Conservation (phyloP, 2,797 vertebrate genomes). For the Megalops cyprinoides region DNA sequence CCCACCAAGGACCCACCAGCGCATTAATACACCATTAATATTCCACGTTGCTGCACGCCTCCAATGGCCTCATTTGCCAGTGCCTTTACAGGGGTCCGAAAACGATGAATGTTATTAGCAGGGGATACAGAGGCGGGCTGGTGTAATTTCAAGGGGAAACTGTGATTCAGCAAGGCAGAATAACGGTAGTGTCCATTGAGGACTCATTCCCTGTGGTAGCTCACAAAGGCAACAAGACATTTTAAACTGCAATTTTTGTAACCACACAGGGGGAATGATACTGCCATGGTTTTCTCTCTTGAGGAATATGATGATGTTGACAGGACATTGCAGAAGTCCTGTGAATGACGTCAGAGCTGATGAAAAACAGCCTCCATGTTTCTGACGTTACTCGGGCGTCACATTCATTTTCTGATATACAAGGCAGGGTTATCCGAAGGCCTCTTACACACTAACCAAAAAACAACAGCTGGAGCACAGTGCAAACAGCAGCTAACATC, state of each 20-base stretch:
- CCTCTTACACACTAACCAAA: neutral
- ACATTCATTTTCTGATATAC: slow-evolving; percentile 16
- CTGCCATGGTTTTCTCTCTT: neutral
- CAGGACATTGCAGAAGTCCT: neutral
- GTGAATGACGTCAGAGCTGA: slow-evolving; percentile 8
- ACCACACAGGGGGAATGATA: neutral
- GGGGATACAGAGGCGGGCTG: neutral
- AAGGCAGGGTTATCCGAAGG: neutral
- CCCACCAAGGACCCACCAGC: neutral
- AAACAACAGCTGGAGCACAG: too few relatives aligned
- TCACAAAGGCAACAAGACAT: neutral
- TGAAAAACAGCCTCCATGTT: neutral
- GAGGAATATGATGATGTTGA: neutral
- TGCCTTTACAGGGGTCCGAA: slow-evolving; percentile 40
- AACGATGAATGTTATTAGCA: slow-evolving; percentile 44
- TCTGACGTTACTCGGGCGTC: neutral
- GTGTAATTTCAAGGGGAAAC: slow-evolving; percentile 25
- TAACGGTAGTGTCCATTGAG: neutral
- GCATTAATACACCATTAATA: slow-evolving; percentile 34
- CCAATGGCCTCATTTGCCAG: slow-evolving; percentile 40
- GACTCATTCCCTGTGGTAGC: neutral
- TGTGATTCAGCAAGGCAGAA: slow-evolving; percentile 6
- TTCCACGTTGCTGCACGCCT: slow-evolving; percentile 38
- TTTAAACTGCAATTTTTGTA: neutral
- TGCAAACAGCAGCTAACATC: neutral